A percentile compares a stretch with the other conserved stretches of the same genome.
Conservation (phyloP, 2,113 vertebrate genomes). For the Nothocercus nigrocapillus region DNA sequence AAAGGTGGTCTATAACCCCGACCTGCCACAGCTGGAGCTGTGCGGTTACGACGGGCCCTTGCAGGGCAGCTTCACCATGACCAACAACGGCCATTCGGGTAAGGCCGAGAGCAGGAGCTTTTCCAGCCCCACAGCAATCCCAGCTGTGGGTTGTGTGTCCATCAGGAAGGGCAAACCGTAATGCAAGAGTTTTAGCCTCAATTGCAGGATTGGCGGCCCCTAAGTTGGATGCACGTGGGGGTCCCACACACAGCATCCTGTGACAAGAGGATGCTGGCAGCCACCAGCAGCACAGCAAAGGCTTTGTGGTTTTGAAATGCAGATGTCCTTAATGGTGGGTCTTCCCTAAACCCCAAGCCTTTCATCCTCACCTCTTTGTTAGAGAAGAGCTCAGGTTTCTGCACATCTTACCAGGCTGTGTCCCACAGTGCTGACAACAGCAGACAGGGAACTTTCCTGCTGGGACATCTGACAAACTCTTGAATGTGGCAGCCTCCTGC, state of each 20-base stretch:
- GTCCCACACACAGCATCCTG: neutral
- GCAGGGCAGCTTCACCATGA: slow-evolving; percentile 76
- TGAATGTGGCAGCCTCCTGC: neutral
- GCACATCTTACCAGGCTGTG: fast-evolving
- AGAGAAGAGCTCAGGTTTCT: neutral
- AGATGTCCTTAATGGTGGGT: neutral
- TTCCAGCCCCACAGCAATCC: neutral
- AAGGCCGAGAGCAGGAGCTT: neutral
- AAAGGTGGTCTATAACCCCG: slow-evolving; percentile 74
- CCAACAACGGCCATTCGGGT: slow-evolving; percentile 93
- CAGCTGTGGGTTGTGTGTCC: neutral
- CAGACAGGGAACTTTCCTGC: neutral
- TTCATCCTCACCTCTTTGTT: neutral
- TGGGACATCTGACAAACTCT: neutral
- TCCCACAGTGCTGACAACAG: neutral
- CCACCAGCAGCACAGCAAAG: neutral
- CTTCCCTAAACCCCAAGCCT: neutral
- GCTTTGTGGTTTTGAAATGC: neutral
- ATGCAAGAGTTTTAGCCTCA: neutral
- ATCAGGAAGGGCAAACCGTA: neutral
- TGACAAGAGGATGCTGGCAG: neutral
- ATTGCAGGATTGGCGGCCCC: neutral
- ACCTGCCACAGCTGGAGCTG: slow-evolving; percentile 78
- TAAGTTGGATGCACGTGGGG: fast-evolving
- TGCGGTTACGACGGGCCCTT: slow-evolving; percentile 75